Evolutionary conservation across 2,113 vertebrate genomes (phyloP).

Genomic region (Nematolebias whitei): DNA sequence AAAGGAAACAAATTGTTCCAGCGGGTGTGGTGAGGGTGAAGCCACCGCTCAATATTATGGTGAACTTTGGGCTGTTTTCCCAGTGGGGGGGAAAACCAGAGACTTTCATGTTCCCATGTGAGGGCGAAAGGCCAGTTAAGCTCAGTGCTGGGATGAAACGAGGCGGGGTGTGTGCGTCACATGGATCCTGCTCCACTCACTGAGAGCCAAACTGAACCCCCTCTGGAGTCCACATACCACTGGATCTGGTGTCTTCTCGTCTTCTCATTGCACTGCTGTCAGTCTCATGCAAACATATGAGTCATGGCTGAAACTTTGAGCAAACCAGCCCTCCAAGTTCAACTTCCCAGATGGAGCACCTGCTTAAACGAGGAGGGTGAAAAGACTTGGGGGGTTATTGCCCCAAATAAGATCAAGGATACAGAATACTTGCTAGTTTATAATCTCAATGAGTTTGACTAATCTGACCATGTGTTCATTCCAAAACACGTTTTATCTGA

Average conservation of each 20-base stretch:
- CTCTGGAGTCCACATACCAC: constrained; percentile 51
- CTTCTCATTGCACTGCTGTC: constrained; percentile 38
- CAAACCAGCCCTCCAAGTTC: constrained; percentile 29
- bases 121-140: constrained; percentile 33
- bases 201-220: constrained; percentile 36
- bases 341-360: constrained; percentile 62
- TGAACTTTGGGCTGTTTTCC: constrained; percentile 54
- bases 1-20: constrained; percentile 20
- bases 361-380: constrained; percentile 37
- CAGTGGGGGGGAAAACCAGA: constrained; percentile 34
- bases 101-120: constrained; percentile 45
- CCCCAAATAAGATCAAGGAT: constrained; percentile 6
- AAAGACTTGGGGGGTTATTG: too few relatives aligned
- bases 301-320: constrained; percentile 32
- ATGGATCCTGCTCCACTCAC: constrained; percentile 24
- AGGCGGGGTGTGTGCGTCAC: constrained; percentile 39
- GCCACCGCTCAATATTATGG: constrained; percentile 46
- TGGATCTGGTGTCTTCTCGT: constrained; percentile 55
- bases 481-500: neutral
- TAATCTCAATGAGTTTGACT: constrained; percentile 16
- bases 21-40: constrained; percentile 41
- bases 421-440: constrained; percentile 31
- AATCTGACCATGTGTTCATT: neutral
- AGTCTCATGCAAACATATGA: constrained; percentile 47
- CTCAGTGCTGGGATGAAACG: constrained; percentile 14